Conservation (phyloP, 2,113 vertebrate genomes). For the Crotalus horridus region DNA sequence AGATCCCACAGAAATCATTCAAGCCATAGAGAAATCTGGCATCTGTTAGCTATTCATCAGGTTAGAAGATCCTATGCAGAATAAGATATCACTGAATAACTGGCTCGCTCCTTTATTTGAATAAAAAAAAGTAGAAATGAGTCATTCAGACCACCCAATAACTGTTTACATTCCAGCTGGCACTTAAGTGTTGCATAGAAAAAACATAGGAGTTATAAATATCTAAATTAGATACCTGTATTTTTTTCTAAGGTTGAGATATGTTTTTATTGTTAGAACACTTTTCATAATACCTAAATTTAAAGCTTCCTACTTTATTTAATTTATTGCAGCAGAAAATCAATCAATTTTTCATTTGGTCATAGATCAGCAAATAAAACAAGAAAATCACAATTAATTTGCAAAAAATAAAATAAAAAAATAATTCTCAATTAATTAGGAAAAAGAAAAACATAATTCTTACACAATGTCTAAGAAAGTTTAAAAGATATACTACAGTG, state of each 20-base stretch:
- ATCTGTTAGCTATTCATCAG: not conserved
- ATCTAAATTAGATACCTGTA: not conserved
- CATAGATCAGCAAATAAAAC: not conserved
- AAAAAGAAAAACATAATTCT: not conserved
- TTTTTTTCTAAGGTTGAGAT: not conserved
- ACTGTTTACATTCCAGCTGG: not conserved
- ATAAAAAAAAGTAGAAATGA: not conserved
- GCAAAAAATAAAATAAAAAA: not conserved
- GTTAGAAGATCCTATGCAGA: not conserved
- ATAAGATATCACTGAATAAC: not conserved
- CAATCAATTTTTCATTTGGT: not conserved
- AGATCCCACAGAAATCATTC: not conserved
- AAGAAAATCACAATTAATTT: not conserved
- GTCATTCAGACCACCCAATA: not conserved
- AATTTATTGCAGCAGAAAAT: not conserved
- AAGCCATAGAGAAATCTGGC: not conserved
- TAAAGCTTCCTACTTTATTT: not conserved
- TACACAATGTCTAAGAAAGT: not conserved
- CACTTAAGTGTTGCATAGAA: not conserved
- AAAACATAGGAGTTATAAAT: not conserved
- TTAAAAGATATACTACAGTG: not conserved
- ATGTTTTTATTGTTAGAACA: no score
- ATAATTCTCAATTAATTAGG: not conserved
- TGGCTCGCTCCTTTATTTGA: not conserved
- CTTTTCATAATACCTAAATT: not conserved